phyloP scores from a whole-genome alignment of 2,797 vertebrate genomes.

The Limosa lapponica region DNA sequence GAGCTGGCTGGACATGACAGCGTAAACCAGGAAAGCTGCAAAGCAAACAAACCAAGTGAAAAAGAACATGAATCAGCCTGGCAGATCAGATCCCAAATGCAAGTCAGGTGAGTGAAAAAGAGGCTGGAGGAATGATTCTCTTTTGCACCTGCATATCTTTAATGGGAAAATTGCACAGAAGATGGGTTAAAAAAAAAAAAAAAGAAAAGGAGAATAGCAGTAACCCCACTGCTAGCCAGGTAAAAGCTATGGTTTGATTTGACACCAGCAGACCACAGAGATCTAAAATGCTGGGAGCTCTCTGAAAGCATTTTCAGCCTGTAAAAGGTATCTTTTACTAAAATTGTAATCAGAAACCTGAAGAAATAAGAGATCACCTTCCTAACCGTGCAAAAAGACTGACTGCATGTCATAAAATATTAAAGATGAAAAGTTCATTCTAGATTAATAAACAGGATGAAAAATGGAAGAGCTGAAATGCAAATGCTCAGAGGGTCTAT shows the following conservation, averaged over 20 bases:
- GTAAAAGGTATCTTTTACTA: not conserved
- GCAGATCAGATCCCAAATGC: not conserved
- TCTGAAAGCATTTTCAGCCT: conserved; percentile 4
- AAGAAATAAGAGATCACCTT: not conserved
- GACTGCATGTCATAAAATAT: conserved; percentile 14
- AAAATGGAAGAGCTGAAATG: conserved; percentile 23
- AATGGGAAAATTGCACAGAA: not conserved
- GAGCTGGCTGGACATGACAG: not conserved
- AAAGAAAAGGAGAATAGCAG: not conserved
- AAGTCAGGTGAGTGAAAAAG: not conserved
- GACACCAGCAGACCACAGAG: not conserved
- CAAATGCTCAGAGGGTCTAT: not conserved
- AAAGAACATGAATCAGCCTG: not conserved
- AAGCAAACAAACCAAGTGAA: not conserved
- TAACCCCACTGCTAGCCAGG: not conserved
- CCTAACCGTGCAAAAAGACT: not conserved
- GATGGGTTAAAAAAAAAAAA: not conserved
- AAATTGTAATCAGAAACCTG: not conserved
- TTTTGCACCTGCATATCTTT: not conserved
- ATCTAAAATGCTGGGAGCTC: not conserved
- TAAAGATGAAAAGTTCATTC: not conserved
- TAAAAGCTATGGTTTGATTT: not conserved
- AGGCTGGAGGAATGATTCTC: not conserved
- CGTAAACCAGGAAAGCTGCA: not conserved
- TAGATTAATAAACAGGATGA: conserved; percentile 39